Conservation (phyloP, 2,113 vertebrate genomes). For the Cebus imitator region DNA sequence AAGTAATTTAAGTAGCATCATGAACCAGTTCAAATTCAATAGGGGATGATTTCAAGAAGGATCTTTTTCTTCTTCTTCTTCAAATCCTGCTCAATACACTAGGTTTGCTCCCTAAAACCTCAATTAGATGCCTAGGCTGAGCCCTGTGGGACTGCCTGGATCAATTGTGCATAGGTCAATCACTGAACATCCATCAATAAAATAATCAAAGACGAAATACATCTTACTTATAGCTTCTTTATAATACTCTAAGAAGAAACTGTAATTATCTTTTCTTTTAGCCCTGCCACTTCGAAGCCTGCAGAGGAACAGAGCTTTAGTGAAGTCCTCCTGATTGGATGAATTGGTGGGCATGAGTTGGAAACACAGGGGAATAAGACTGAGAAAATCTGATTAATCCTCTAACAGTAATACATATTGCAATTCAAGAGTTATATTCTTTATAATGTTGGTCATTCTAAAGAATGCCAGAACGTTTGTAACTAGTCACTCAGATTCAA, state of each 20-base stretch:
- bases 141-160: background rate
- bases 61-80: background rate
- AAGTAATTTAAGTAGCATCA: background rate
- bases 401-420: background rate
- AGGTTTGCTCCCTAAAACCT: background rate
- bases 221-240: background rate
- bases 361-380: background rate
- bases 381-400: background rate
- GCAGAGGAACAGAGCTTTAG: background rate
- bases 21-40: background rate
- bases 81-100: background rate
- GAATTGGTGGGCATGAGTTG: background rate
- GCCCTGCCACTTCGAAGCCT: background rate
- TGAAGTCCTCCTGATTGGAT: background rate
- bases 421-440: background rate
- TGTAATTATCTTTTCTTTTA: background rate
- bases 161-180: background rate
- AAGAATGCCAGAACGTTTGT: background rate
- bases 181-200: background rate
- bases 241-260: background rate
- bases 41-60: background rate
- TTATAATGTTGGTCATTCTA: background rate
- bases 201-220: constrained; percentile 31
- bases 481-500: background rate
- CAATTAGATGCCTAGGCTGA: background rate